phyloP scores from a whole-genome alignment of 35 echinoderm and acorn worm genomes.

The Lytechinus pictus region DNA sequence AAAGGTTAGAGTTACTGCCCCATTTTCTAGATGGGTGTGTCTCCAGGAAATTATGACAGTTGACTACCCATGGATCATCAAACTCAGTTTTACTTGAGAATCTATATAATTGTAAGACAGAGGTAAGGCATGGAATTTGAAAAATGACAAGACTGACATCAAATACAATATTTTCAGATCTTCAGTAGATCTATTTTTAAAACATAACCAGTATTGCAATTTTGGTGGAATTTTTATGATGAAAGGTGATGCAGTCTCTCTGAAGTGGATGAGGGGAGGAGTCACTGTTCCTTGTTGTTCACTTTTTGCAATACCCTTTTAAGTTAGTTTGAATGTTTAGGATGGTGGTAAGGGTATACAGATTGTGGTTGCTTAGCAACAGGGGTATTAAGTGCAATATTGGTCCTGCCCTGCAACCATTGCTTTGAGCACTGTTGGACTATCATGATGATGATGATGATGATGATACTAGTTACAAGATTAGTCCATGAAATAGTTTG shows the following conservation, averaged over 20 bases:
- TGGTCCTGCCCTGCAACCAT: not conserved
- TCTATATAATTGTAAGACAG: not conserved
- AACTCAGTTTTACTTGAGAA: no score
- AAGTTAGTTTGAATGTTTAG: not conserved
- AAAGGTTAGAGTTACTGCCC: no score
- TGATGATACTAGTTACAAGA: not conserved
- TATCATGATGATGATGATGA: not conserved
- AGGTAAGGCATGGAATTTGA: not conserved
- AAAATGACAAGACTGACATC: not conserved
- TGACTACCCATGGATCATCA: no score
- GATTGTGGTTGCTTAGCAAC: not conserved
- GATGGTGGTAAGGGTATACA: not conserved
- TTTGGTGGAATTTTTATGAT: not conserved
- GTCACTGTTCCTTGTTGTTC: not conserved
- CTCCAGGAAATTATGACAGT: no score
- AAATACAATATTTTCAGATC: not conserved
- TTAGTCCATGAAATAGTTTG: not conserved
- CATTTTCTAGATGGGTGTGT: no score
- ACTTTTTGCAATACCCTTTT: not conserved
- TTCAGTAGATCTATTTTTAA: not conserved
- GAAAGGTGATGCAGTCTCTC: not conserved
- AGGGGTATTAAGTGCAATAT: not conserved
- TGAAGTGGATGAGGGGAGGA: not conserved
- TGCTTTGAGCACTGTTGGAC: not conserved
- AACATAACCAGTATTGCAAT: not conserved